Conservation (phyloP, 2,797 vertebrate species). For the Diplodus sargus region DNA sequence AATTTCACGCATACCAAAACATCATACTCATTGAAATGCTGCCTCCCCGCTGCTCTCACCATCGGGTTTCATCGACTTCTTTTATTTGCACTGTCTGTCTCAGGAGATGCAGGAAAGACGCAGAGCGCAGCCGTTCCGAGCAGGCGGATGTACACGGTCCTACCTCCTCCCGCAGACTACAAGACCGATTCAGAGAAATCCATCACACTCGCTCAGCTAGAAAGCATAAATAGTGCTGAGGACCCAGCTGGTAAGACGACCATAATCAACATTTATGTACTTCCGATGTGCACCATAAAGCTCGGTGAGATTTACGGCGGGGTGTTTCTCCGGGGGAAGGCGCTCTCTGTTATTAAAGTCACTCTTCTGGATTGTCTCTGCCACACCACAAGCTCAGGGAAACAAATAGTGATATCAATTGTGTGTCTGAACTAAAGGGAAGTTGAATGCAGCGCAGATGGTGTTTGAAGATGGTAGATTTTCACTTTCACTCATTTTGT, state of each 20-base stretch:
- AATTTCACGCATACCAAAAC: background rate
- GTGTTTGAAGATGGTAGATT: slow-evolving; percentile 7
- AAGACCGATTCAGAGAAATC: slow-evolving; percentile 61
- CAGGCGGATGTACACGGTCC: slow-evolving; percentile 81
- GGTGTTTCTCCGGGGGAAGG: slow-evolving; percentile 23
- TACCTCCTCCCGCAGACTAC: slow-evolving; percentile 81
- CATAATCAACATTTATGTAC: slow-evolving; percentile 72
- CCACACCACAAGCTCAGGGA: slow-evolving; percentile 31
- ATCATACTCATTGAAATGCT: background rate
- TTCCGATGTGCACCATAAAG: slow-evolving; percentile 56
- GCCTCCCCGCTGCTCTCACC: background rate
- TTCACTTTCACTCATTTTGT: slow-evolving; percentile 8
- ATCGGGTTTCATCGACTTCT: background rate
- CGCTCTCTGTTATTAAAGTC: slow-evolving; percentile 36
- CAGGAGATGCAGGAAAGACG: slow-evolving; percentile 56
- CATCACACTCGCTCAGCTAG: slow-evolving; percentile 53
- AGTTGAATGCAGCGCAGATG: slow-evolving; percentile 19
- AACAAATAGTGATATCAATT: slow-evolving; percentile 42
- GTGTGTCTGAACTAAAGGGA: slow-evolving; percentile 23
- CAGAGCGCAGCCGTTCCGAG: slow-evolving; percentile 7
- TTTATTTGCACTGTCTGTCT: slow-evolving; percentile 39
- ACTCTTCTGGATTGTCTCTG: slow-evolving; percentile 56
- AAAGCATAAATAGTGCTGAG: slow-evolving; percentile 64
- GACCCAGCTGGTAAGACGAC: slow-evolving; percentile 78
- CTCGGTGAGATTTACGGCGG: slow-evolving; percentile 55